Conservation (phyloP, 1,140 invertebrate genomes). For the Drosophila eugracilis region DNA sequence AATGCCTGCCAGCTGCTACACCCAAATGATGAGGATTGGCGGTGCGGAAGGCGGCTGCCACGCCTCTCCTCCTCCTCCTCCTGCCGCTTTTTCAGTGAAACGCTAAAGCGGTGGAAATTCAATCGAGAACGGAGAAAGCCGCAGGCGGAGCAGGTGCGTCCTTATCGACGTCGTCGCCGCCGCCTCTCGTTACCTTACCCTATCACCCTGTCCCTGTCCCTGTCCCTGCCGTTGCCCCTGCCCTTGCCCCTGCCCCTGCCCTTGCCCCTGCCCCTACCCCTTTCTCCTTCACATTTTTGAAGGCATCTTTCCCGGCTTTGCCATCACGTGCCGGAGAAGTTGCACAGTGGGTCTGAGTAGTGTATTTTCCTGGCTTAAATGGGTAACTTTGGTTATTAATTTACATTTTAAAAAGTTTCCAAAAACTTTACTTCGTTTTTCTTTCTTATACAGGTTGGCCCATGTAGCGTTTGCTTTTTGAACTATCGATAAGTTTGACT, state of each 20-base stretch:
- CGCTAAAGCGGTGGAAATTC: conserved; percentile 48
- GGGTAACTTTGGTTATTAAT: too few species aligned
- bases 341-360: conserved; percentile 15
- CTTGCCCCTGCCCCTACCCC: background rate
- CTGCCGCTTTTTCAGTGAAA: conserved; percentile 26
- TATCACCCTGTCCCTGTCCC: background rate
- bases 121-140: conserved; percentile 64
- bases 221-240: too few species aligned
- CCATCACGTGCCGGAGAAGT: conserved; percentile 31
- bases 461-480: too few species aligned
- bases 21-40: conserved; percentile 32
- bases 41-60: background rate
- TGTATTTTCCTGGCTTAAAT: background rate
- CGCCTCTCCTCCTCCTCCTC: too few species aligned
- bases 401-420: too few species aligned
- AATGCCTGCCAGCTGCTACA: conserved; percentile 62
- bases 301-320: conserved; percentile 15
- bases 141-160: conserved; percentile 66
- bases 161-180: conserved; percentile 32
- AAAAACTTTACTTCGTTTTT: too few species aligned
- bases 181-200: too few species aligned
- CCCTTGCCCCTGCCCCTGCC: background rate
- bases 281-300: conserved; percentile 7
- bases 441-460: too few species aligned
- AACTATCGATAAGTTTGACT: too few species aligned